A percentile compares a stretch with the other conserved stretches of the same genome.
Evolutionary conservation across 2,888 invertebrate species (phyloP).

Genomic region (Anodontia alba): DNA sequence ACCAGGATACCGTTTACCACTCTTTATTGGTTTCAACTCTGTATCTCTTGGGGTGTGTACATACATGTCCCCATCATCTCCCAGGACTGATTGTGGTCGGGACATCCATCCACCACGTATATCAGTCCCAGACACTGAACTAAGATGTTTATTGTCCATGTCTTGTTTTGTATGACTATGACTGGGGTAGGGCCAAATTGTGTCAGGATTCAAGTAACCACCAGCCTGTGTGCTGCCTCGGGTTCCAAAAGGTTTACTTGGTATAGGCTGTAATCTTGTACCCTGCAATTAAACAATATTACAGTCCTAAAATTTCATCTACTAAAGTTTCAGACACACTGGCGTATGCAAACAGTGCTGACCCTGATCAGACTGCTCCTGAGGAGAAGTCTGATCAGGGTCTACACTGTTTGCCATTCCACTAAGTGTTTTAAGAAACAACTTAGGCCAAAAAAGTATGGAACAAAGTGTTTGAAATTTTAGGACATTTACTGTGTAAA

Average conservation of each 20-base stretch:
- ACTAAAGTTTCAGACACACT: no score
- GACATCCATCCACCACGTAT: slow-evolving; percentile 67
- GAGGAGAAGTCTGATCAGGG: no score
- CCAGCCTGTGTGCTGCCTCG: slow-evolving; percentile 49
- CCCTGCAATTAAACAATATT: slow-evolving; percentile 53
- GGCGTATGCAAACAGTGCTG: no score
- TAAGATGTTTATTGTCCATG: slow-evolving; percentile 51
- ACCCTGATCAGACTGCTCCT: no score
- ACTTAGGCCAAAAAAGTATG: no score
- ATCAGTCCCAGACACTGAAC: slow-evolving; percentile 60
- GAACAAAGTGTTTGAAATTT: no score
- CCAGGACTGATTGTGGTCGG: slow-evolving; percentile 66
- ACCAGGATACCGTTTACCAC: slow-evolving; percentile 46
- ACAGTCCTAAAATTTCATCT: no score
- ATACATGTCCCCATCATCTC: slow-evolving; percentile 62
- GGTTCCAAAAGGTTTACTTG: slow-evolving; percentile 51
- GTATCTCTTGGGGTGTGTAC: slow-evolving; percentile 64
- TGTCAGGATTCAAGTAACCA: slow-evolving; percentile 57
- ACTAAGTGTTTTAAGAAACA: no score
- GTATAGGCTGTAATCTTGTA: slow-evolving; percentile 68
- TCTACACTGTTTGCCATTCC: no score
- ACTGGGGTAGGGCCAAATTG: slow-evolving; percentile 62
- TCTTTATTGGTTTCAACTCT: slow-evolving; percentile 64
- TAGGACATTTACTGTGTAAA: no score
- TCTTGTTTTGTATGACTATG: slow-evolving; percentile 57